Evolutionary conservation across 2,888 invertebrate species (phyloP).

Genomic region (Heliconius ethilla): DNA sequence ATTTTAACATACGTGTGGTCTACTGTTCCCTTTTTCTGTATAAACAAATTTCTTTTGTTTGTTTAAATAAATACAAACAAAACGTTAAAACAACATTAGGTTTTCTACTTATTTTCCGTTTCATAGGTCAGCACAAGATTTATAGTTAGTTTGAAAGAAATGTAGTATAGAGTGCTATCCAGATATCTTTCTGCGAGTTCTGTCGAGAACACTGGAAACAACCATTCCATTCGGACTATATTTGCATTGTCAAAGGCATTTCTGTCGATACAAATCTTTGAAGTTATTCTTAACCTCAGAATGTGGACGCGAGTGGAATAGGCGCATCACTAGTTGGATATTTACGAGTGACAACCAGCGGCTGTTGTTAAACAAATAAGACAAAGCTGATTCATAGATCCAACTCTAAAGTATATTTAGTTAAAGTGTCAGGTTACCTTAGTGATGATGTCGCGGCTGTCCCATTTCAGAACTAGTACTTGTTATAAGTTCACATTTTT

Average conservation of each 20-base stretch:
- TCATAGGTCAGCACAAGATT: constrained; percentile 8
- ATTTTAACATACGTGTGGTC: constrained; percentile 22
- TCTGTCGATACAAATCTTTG: constrained; percentile 34
- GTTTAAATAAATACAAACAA: constrained; percentile 13
- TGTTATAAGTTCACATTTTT: neutral
- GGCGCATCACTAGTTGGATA: constrained; percentile 26
- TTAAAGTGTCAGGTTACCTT: constrained; percentile 40
- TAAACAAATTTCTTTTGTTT: constrained; percentile 31
- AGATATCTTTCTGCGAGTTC: constrained; percentile 31
- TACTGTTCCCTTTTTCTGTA: constrained; percentile 24
- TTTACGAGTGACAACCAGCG: constrained; percentile 38
- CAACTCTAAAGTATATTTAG: constrained; percentile 41
- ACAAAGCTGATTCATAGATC: constrained; percentile 40
- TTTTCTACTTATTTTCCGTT: neutral
- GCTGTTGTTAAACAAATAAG: constrained; percentile 41
- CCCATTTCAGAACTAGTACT: constrained; percentile 19
- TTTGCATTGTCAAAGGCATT: constrained; percentile 29
- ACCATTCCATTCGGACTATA: constrained; percentile 14
- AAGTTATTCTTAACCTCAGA: constrained; percentile 32
- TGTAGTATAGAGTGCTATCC: constrained; percentile 21
- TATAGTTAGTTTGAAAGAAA: constrained; percentile 3
- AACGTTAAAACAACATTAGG: constrained; percentile 11
- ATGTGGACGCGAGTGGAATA: constrained; percentile 34
- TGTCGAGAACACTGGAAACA: neutral
- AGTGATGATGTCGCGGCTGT: constrained; percentile 33